These are phyloP conservation scores for Scophthalmus maximus DNA, from an alignment of 2,113 vertebrate genomes.

Conservation along the genomic window DNA sequence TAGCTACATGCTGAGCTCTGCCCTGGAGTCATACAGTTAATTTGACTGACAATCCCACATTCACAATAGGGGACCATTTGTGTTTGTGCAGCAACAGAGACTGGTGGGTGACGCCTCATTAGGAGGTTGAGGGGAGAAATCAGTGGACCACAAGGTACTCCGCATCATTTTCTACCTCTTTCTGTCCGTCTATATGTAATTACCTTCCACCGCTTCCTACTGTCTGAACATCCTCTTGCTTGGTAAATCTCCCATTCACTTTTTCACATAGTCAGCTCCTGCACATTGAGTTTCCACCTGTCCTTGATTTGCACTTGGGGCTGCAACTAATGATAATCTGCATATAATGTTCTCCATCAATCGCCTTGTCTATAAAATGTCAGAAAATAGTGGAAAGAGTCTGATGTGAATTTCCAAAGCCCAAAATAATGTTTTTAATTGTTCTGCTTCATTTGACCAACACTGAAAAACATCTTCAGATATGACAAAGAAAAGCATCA, in stretches of 20 bases:
- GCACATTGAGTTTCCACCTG: background rate
- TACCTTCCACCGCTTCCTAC: conserved; percentile 1
- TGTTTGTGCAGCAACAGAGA: background rate
- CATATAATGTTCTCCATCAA: background rate
- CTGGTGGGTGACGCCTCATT: conserved; percentile 32
- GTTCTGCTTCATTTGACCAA: background rate
- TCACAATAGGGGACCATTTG: conserved; percentile 13
- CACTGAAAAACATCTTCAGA: background rate
- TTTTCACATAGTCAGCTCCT: background rate
- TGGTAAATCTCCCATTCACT: background rate
- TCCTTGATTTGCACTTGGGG: background rate
- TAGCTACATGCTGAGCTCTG: conserved; percentile 13
- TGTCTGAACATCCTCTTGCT: conserved; percentile 4
- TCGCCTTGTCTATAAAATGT: background rate
- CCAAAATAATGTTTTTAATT: background rate
- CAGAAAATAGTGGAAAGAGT: background rate
- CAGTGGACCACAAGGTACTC: conserved; percentile 38
- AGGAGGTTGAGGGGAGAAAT: conserved; percentile 36
- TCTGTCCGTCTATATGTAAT: conserved; percentile 6
- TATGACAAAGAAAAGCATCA: background rate
- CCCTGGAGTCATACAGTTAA: conserved; percentile 43
- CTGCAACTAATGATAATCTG: background rate
- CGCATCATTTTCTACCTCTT: conserved; percentile 16
- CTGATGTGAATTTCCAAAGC: background rate
- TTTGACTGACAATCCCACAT: conserved; percentile 36